Evolutionary conservation across 1,140 invertebrate genomes (phyloP).

Genomic region (Diploscapter pachys): DNA sequence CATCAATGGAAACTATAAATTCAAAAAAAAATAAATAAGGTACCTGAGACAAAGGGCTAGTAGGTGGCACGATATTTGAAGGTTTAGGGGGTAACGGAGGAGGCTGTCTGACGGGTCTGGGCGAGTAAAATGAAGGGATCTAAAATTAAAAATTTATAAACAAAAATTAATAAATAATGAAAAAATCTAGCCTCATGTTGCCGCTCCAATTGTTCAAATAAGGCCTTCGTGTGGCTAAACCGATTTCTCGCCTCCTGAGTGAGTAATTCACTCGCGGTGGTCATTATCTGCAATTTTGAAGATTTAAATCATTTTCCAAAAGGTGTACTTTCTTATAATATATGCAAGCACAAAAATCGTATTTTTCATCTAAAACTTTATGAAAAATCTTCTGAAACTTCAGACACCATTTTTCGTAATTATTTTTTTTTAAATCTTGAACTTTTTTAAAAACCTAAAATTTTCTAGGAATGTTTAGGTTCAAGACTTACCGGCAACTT

Average conservation of each 20-base stretch:
- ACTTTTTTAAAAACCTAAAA: too few species aligned
- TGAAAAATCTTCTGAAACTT: too few species aligned
- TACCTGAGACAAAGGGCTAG: constrained; percentile 31
- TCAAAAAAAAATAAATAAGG: neutral
- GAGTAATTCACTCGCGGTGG: constrained; percentile 38
- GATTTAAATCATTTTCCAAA: too few species aligned
- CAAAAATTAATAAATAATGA: neutral
- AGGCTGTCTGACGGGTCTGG: constrained; percentile 34
- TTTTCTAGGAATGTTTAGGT: too few species aligned
- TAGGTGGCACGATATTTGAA: neutral
- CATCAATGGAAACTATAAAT: neutral
- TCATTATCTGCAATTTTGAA: constrained; percentile 5
- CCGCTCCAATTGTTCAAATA: constrained; percentile 39
- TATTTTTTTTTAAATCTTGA: too few species aligned
- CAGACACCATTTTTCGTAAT: too few species aligned
- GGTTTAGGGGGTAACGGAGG: constrained; percentile 34
- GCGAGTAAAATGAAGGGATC: constrained; percentile 41
- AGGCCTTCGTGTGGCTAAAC: constrained; percentile 41
- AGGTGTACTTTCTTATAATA: too few species aligned
- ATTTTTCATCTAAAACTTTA: too few species aligned
- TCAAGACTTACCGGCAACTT: too few species aligned
- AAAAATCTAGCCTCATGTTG: constrained; percentile 29
- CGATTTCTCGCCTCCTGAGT: constrained; percentile 36
- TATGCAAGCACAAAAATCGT: too few species aligned
- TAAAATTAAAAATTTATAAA: neutral